Percentiles rank a stretch among this genome's conserved stretches.
Evolutionary conservation across 2,113 vertebrate genomes (phyloP).

Genomic region (Ammodytes marinus): DNA sequence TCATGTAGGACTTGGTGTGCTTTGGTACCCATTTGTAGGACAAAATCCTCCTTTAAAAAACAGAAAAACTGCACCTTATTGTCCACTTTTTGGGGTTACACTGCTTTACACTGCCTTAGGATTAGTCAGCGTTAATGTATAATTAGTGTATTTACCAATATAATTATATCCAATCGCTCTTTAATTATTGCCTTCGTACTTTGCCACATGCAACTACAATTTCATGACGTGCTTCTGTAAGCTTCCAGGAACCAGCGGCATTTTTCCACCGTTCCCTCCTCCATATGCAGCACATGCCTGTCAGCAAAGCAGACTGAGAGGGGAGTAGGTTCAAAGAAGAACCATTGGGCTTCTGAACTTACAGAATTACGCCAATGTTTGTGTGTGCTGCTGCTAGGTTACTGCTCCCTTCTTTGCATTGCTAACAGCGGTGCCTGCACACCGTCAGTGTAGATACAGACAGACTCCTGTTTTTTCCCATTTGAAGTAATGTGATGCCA

Average conservation of each 20-base stretch:
- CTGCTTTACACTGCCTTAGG: conserved; percentile 14
- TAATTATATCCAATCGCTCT: conserved; percentile 66
- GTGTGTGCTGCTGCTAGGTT: conserved; percentile 71
- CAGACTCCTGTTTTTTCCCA: neutral
- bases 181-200: conserved; percentile 69
- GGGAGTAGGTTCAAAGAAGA: conserved; percentile 33
- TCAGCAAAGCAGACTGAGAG: conserved; percentile 49
- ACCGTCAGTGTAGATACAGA: conserved; percentile 25
- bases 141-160: conserved; percentile 54
- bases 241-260: conserved; percentile 66
- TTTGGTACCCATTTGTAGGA: neutral
- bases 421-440: conserved; percentile 44
- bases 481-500: conserved; percentile 22
- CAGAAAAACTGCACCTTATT: neutral
- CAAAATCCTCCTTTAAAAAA: conserved; percentile 1
- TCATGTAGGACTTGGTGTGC: neutral
- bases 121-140: conserved; percentile 34
- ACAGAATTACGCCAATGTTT: conserved; percentile 53
- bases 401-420: conserved; percentile 52
- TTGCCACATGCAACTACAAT: conserved; percentile 56
- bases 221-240: conserved; percentile 58
- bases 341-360: conserved; percentile 27
- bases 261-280: conserved; percentile 40
- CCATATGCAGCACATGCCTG: conserved; percentile 47
- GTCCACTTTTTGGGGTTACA: conserved; percentile 23